phyloP scores from a whole-genome alignment of 2,113 vertebrate species.

The Channa maculata region DNA sequence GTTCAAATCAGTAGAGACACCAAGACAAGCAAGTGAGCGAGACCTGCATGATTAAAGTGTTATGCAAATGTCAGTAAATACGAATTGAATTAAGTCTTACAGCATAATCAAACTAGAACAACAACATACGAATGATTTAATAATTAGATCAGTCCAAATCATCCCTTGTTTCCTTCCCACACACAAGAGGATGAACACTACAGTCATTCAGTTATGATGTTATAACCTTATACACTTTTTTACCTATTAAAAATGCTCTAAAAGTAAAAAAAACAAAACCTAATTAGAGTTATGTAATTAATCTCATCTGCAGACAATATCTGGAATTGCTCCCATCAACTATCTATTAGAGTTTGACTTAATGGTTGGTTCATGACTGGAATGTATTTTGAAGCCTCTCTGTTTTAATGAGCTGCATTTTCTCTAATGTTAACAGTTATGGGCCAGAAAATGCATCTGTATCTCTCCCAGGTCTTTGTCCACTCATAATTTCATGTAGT shows the following conservation, averaged over 20 bases:
- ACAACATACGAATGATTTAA: not conserved
- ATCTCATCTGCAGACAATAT: constrained; percentile 3
- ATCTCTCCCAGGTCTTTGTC: not conserved
- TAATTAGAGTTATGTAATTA: not conserved
- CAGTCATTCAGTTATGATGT: not conserved
- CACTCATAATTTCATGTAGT: not conserved
- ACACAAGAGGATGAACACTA: not conserved
- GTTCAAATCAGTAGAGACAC: not conserved
- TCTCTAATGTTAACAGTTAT: constrained; percentile 15
- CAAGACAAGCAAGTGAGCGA: not conserved
- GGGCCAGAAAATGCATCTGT: not conserved
- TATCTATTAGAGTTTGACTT: not conserved
- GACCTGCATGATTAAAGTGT: too few species aligned
- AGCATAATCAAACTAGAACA: not conserved
- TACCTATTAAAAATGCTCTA: not conserved
- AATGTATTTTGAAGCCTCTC: constrained; percentile 12
- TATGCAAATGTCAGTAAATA: not conserved
- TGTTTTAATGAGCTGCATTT: constrained; percentile 32
- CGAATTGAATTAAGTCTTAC: not conserved
- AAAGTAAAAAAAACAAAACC: not conserved
- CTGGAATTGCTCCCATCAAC: constrained; percentile 6
- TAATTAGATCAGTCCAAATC: not conserved
- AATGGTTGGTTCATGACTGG: constrained; percentile 31
- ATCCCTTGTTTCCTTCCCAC: not conserved
- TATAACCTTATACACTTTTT: not conserved